Evolutionary conservation across 2,113 vertebrate genomes (phyloP).

Genomic region (Paratilapia polleni): DNA sequence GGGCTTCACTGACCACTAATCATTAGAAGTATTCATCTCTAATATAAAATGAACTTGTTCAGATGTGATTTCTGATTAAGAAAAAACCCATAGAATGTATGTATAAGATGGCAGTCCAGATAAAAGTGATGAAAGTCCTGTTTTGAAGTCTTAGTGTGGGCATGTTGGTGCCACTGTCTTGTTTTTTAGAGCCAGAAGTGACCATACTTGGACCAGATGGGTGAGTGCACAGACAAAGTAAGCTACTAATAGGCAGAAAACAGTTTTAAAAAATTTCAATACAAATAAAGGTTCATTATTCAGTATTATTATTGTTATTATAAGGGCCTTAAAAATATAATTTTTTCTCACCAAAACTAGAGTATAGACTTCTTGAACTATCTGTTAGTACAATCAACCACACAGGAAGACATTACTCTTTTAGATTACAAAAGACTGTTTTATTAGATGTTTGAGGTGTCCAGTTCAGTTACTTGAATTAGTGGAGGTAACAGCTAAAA

Average conservation of each 20-base stretch:
- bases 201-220: too few species aligned
- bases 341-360: not conserved
- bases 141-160: too few species aligned
- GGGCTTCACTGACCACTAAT: constrained; percentile 4
- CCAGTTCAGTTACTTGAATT: not conserved
- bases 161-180: too few species aligned
- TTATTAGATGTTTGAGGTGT: too few species aligned
- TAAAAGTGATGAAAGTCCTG: not conserved
- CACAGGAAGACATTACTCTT: too few species aligned
- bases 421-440: too few species aligned
- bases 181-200: not conserved
- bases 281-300: too few species aligned
- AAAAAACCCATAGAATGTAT: not conserved
- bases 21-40: not conserved
- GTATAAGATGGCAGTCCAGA: not conserved
- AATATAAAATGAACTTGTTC: constrained; percentile 24
- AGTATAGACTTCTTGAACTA: not conserved
- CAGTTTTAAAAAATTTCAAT: not conserved
- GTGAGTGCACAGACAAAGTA: not conserved
- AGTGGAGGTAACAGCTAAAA: not conserved
- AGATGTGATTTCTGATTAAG: constrained; percentile 2
- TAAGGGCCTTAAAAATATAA: too few species aligned
- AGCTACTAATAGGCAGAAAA: not conserved
- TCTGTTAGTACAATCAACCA: too few species aligned
- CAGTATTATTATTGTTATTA: not conserved